Evolutionary conservation across 2,797 vertebrate genomes (phyloP).

Genomic region (Pyrrhura leucotis): DNA sequence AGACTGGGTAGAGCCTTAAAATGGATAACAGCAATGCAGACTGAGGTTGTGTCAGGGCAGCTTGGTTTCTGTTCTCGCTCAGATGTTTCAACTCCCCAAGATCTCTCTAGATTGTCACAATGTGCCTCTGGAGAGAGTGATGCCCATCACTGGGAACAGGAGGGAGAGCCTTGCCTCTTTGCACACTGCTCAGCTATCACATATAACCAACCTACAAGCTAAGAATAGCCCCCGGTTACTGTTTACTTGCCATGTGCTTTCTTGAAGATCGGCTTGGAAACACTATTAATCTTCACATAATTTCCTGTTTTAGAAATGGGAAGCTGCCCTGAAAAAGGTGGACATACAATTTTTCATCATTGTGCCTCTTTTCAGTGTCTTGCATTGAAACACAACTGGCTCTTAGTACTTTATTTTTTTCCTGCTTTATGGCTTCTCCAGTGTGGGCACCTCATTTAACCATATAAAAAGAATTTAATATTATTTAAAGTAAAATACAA

Average conservation of each 20-base stretch:
- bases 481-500: not conserved
- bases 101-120: not conserved
- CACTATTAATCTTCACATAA: slow-evolving; percentile 5
- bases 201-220: not conserved
- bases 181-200: not conserved
- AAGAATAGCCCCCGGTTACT: not conserved
- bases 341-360: not conserved
- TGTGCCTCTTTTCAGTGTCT: not conserved
- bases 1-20: not conserved
- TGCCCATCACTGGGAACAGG: not conserved
- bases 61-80: not conserved
- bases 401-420: not conserved
- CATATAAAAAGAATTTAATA: not conserved
- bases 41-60: not conserved
- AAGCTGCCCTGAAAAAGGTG: not conserved
- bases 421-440: not conserved
- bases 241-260: not conserved
- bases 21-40: not conserved
- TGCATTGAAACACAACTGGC: not conserved
- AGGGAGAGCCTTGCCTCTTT: not conserved
- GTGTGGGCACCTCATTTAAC: not conserved
- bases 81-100: not conserved
- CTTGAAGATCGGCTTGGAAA: not conserved
- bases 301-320: not conserved
- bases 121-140: not conserved